A percentile compares a stretch with the other conserved stretches of the same genome.
Evolutionary conservation across 1,140 invertebrate species (phyloP).

Genomic region (Dreissena rostriformis): DNA sequence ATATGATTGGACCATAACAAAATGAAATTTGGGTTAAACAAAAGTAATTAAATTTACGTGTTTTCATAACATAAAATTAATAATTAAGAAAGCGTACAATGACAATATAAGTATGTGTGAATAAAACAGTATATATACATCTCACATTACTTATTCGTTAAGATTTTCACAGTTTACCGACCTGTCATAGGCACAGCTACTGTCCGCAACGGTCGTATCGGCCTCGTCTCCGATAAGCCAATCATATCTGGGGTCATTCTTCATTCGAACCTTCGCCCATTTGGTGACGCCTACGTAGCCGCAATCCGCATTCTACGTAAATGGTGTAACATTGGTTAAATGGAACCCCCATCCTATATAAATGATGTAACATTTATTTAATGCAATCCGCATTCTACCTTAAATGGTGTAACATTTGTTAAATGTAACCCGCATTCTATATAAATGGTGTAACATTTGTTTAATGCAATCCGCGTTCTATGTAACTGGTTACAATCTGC

Average conservation of each 20-base stretch:
- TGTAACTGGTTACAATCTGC: slow-evolving; percentile 78
- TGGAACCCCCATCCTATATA: neutral
- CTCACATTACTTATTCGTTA: no score
- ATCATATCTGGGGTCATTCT: slow-evolving; percentile 65
- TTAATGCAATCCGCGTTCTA: slow-evolving; percentile 53
- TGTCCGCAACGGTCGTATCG: slow-evolving; percentile 76
- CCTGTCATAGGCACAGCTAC: slow-evolving; percentile 79
- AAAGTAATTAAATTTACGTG: neutral
- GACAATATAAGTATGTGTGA: neutral
- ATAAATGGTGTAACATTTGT: neutral
- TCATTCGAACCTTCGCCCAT: slow-evolving; percentile 68
- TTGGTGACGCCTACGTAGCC: slow-evolving; percentile 69
- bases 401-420: neutral
- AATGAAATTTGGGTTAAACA: neutral
- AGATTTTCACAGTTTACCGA: neutral
- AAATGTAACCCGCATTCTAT: neutral
- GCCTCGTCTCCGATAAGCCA: slow-evolving; percentile 76
- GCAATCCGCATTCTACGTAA: slow-evolving; percentile 76
- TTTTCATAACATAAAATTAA: neutral
- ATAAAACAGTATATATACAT: neutral
- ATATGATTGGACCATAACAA: neutral
- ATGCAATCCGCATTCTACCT: neutral
- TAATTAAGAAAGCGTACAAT: neutral
- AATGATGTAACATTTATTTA: no score
- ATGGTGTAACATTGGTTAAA: neutral